A percentile compares a stretch with the other conserved stretches of the same genome.
Evolutionary conservation across 2,888 invertebrate genomes (phyloP).

Genomic region (Acleris literana): DNA sequence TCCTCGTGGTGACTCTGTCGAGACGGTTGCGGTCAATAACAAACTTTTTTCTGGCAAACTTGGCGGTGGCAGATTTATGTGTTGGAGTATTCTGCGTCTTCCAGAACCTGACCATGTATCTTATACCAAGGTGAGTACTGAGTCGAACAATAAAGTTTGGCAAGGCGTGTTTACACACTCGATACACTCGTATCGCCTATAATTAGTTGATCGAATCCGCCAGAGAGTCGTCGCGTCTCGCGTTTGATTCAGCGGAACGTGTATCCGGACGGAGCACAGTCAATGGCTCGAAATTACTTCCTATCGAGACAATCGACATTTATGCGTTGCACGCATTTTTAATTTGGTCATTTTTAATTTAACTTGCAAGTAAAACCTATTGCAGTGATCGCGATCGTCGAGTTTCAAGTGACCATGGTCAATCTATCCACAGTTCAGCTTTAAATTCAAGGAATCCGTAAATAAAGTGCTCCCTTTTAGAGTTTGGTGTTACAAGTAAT

Average conservation of each 20-base stretch:
- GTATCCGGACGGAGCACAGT: slow-evolving; percentile 34
- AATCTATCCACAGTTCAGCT: too few species aligned
- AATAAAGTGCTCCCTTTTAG: too few species aligned
- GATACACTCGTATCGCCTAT: background rate
- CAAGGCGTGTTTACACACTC: slow-evolving; percentile 2
- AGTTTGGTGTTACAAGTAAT: too few species aligned
- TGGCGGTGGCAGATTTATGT: slow-evolving; percentile 95
- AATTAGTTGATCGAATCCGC: background rate
- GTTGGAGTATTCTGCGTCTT: slow-evolving; percentile 97
- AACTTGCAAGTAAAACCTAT: too few species aligned
- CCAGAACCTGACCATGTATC: slow-evolving; percentile 93
- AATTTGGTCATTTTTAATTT: too few species aligned
- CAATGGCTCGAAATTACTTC: slow-evolving; percentile 30
- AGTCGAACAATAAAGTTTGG: slow-evolving; percentile 7
- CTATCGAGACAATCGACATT: slow-evolving; percentile 37
- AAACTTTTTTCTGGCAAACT: slow-evolving; percentile 95
- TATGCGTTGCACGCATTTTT: background rate
- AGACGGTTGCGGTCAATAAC: slow-evolving; percentile 93
- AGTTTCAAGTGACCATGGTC: too few species aligned
- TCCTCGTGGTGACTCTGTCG: slow-evolving; percentile 92
- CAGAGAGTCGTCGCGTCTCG: slow-evolving; percentile 3
- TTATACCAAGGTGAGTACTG: slow-evolving; percentile 86
- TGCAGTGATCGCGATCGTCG: too few species aligned
- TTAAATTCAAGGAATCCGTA: too few species aligned
- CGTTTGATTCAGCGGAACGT: slow-evolving; percentile 3